Conservation (phyloP, 2,113 vertebrate species). For the Corydoras sp. region DNA sequence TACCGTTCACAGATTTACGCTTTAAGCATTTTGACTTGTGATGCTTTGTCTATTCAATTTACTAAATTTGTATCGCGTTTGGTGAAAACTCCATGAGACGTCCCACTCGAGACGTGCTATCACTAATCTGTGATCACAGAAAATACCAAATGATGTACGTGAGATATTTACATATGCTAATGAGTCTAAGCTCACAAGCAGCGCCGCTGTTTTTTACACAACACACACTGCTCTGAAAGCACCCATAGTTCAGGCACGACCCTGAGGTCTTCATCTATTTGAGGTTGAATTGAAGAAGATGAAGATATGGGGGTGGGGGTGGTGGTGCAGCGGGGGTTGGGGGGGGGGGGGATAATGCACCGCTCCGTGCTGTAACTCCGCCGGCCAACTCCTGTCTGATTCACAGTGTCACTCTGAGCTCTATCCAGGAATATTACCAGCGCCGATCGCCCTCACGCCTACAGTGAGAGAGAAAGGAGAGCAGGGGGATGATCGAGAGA, state of each 20-base stretch:
- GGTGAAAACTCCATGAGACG: no score
- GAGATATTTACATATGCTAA: no score
- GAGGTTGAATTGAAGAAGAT: slow-evolving; percentile 5
- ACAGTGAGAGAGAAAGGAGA: slow-evolving; percentile 7
- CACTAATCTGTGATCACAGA: no score
- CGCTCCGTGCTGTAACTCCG: slow-evolving; percentile 59
- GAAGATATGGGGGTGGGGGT: not conserved
- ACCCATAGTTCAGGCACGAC: slow-evolving; percentile 12
- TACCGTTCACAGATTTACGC: no score
- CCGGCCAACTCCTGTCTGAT: slow-evolving; percentile 62
- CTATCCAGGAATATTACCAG: slow-evolving; percentile 63
- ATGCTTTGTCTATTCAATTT: no score
- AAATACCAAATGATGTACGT: no score
- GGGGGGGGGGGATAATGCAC: slow-evolving; percentile 51
- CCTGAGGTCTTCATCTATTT: slow-evolving; percentile 9
- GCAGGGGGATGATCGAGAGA: not conserved
- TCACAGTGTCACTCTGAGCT: slow-evolving; percentile 60
- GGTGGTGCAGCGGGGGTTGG: slow-evolving; percentile 3
- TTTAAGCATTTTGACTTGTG: no score
- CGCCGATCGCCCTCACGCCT: slow-evolving; percentile 49
- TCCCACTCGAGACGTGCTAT: no score
- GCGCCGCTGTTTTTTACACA: no score
- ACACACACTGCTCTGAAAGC: no score
- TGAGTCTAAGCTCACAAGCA: no score
- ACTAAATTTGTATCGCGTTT: no score